Base-by-base conservation (phyloP, 2,113 vertebrate species). In the Aleadryas rufinucha region DNA sequence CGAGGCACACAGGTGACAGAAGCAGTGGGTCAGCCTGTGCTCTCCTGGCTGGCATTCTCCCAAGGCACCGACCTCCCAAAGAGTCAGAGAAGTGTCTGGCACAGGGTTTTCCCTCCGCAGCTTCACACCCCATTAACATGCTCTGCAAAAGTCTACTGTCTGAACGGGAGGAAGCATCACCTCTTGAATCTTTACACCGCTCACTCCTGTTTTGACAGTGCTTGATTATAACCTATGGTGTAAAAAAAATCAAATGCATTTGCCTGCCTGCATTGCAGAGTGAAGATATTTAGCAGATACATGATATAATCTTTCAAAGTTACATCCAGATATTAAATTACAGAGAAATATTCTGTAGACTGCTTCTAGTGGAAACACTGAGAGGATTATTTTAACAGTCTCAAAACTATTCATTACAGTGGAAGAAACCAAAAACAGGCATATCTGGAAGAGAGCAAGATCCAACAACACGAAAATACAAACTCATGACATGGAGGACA, bases 341-440 rank as follows among this genome's bases (percentile, higher is more conserved):
- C 64, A 89, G 45, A 81, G 91, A 93, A 77, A 57, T 47, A 94
- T 22, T 87, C 74, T 75, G 30, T 65, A 77, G 50, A 70, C n/a
- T 70, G 37, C 86, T 92, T 85, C 30, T 72, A 85, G 64, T 20
- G 69, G 49, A 91, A 88, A 63, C 33, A 88, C 47, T 14, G 45
- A 76, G 41, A 81, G 27, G 42, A 88, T 93, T 77, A 90, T 95
- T 96, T 96, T 92, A 94, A 86, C 39, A 85, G 79, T 47, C 82
- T 91, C 64, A 84, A 79, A 87, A 42, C 84, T 83, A 72, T 57
- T 96, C 89, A 81, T 91, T 95, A 71, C 53, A 63, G 18, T 2
- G 1, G 52, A 78, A 94, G n/a, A 81, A 47, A 59, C 11, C 44
- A 41, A 71, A 94, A 81, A 6, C 49, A 54, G 49, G 49, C 64